Evolutionary conservation across 1,140 invertebrate species (phyloP).

Genomic region (Platorchestia sp.): DNA sequence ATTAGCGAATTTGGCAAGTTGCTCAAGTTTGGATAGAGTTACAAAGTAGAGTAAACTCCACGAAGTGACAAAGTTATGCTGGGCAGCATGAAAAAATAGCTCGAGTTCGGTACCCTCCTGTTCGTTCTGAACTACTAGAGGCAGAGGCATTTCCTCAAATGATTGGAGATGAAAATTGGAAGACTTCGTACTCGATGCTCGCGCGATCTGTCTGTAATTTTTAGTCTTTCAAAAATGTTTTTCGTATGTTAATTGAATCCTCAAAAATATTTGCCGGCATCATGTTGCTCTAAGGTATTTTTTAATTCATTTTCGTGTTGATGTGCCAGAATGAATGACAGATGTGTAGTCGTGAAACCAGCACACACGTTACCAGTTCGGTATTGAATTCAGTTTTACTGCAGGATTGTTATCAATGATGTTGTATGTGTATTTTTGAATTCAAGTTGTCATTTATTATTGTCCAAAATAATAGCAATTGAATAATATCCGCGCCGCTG

Average conservation of each 20-base stretch:
- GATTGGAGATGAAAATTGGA: not conserved
- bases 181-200: not conserved
- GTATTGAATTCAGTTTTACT: too few species aligned
- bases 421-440: too few species aligned
- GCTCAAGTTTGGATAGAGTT: constrained; percentile 52
- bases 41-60: constrained; percentile 54
- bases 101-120: constrained; percentile 32
- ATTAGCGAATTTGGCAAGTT: constrained; percentile 54
- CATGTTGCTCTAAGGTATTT: too few species aligned
- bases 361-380: too few species aligned
- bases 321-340: too few species aligned
- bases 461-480: too few species aligned
- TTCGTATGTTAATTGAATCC: not conserved
- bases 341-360: too few species aligned
- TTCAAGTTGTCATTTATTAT: too few species aligned
- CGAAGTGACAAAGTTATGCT: constrained; percentile 53
- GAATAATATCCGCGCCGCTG: too few species aligned
- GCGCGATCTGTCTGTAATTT: not conserved
- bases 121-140: constrained; percentile 7
- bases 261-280: not conserved
- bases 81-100: constrained; percentile 35
- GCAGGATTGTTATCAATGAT: too few species aligned
- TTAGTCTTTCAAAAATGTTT: not conserved
- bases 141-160: not conserved
- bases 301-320: not conserved